Percentiles rank a stretch among this genome's conserved stretches.
Conservation (phyloP, 1,140 invertebrate species). For the Ooceraea biroi region DNA sequence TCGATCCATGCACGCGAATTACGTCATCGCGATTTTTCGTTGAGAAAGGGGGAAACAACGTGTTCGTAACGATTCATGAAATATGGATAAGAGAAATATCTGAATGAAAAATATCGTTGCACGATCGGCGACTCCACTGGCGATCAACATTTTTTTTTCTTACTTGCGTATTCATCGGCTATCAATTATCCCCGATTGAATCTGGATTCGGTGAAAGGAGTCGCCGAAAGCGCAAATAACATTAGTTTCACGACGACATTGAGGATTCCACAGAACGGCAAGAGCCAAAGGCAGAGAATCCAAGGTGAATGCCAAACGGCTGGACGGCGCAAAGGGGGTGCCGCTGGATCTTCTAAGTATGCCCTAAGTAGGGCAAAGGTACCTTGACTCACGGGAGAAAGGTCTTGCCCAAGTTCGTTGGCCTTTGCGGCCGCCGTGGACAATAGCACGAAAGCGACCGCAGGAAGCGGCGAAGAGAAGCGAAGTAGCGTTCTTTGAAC, state of each 20-base stretch:
- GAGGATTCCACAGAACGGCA: neutral
- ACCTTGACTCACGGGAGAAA: slow-evolving; percentile 56
- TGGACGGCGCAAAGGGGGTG: slow-evolving; percentile 30
- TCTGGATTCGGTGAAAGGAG: neutral
- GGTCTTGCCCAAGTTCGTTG: slow-evolving; percentile 50
- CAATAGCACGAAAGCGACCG: neutral
- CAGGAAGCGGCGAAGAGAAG: slow-evolving; percentile 8
- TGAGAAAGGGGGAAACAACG: too few relatives aligned
- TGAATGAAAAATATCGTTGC: too few relatives aligned
- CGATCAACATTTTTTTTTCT: too few relatives aligned
- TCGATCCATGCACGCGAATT: neutral
- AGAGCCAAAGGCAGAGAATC: neutral
- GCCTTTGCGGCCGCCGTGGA: slow-evolving; percentile 25
- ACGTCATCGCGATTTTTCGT: too few relatives aligned
- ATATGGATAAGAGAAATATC: too few relatives aligned
- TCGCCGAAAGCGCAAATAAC: neutral
- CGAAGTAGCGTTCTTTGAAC: neutral
- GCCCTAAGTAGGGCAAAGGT: slow-evolving; percentile 26
- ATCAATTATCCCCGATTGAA: too few relatives aligned
- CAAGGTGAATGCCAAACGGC: slow-evolving; percentile 32
- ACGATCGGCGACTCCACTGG: too few relatives aligned
- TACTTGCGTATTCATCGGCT: too few relatives aligned
- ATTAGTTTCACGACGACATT: neutral
- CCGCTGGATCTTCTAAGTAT: slow-evolving; percentile 31
- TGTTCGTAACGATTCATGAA: too few relatives aligned